Percentiles rank a stretch among this genome's conserved stretches.
phyloP scores from a whole-genome alignment of 2,113 vertebrate genomes.

The Halcyon malimbica region DNA sequence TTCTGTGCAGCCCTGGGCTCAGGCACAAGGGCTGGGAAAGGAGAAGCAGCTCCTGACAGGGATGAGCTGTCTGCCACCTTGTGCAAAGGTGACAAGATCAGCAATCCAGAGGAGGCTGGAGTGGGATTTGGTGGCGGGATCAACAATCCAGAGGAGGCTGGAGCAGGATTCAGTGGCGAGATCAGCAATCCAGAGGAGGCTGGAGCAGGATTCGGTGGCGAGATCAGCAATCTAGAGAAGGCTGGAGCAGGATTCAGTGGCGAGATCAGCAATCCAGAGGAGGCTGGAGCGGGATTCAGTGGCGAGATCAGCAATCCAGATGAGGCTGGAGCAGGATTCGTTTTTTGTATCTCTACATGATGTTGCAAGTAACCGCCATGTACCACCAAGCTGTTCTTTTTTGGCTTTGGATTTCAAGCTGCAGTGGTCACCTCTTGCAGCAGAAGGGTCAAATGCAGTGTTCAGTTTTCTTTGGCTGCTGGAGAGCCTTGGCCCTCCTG shows the following conservation, averaged over 20 bases:
- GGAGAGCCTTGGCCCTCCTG: neutral
- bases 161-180: neutral
- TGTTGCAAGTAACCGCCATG: neutral
- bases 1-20: neutral
- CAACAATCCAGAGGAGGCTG: neutral
- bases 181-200: no score
- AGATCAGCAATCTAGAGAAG: no score
- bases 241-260: neutral
- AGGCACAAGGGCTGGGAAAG: neutral
- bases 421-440: neutral
- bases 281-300: neutral
- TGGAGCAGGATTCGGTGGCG: neutral
- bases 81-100: neutral
- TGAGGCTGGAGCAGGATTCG: neutral
- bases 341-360: neutral
- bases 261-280: no score
- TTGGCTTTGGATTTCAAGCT: constrained; percentile 9
- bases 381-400: neutral
- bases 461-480: neutral
- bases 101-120: neutral
- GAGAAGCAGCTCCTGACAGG: neutral
- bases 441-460: neutral
- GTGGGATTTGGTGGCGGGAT: no score
- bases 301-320: no score
- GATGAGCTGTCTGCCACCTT: neutral